Base-by-base conservation (phyloP, 1,140 invertebrate genomes). In the Leptinotarsa defecta region DNA sequence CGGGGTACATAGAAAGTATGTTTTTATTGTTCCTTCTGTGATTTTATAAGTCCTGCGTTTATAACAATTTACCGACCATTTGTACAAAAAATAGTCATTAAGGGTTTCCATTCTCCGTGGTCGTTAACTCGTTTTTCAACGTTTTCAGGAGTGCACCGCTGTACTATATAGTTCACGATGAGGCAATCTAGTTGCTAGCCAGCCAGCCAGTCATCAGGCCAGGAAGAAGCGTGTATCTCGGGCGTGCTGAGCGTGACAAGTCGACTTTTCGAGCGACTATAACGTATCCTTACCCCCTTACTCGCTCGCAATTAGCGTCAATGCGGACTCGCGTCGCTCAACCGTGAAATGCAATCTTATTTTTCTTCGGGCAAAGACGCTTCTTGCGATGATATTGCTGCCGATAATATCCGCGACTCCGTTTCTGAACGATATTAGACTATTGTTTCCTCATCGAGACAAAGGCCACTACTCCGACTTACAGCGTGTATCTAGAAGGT, bases 161-260 rank as follows among this genome's bases (percentile, higher is more conserved):
- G 52, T 19, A 57, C n/a, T 57, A 19, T 57, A 43, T 1, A 15
- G 17, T 57, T n/a, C 52, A 57, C 52, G 52, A 57, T 57, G 52
- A 57, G 52, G 52, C 52, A 57, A 57, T 57, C 52, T 57, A 57
- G 52, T 17, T 57, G 52, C 52, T 57, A 17, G 52, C 52, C 52
- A 57, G 52, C 52, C 52, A 57, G 52, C 52, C 52, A 57, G 52
- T 17, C 52, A 57, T 57, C 52, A 57, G 52, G 52, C 52, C 52
- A 57, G 17, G 52, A 57, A 57, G 64, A 65, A 65, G 52, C 48
- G 69, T 71, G 69, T 27, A 71, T 71, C 69, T 71, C 69, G 69
- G 52, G 69, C 69, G 69, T 71, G 69, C 76, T 67, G 73, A 77
- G 72, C 76, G 72, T 77, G 76, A 77, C 76, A 73, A 77, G 76